Evolutionary conservation across 1,140 invertebrate species (phyloP), one percentile per base, ranked within the genome.

Genomic region (Ostrea edulis): DNA sequence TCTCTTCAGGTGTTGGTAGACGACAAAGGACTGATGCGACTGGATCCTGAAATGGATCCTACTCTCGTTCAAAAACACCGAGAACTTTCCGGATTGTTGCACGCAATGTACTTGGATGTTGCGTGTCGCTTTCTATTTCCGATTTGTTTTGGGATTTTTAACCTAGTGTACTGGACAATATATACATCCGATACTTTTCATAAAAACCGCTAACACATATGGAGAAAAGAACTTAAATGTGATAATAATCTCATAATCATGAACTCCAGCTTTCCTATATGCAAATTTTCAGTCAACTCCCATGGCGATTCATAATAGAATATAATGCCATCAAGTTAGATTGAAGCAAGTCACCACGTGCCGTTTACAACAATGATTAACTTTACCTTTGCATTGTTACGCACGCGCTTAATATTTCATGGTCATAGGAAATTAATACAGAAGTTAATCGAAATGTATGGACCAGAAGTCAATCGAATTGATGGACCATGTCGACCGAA

Each of bases 111-210:
- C 84, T 85, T 96, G 71, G 96, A 96, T 89, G 95, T 95, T 12
- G 94, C 94, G 25, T 93, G 96, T 8, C 91, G 96, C 5, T 93
- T 95, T 68, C 89, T 95, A 68, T 96, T 96, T 92, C 96, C 96
- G 1, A 85, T 95, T 4, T 90, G 93, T 4, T 96, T 96, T 91
- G 90, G 92, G 52, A 88, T 96, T 12, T 94, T 96, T 68, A 96
- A 95, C 89, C 90, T 95, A 9, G 93, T 95, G 52, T 96, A 96
- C 91, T 96, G 98, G 98, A 54, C 68, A 54, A 54, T 77, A 20
- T 86, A 86, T 20, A 77, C 68, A 35, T 29, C 68, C 68, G 62
- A 68, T 52, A 44, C 8, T 77, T 54, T 83, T 83, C 35, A 83
- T 35, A 53, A 52, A n/a, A 22, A 52, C 17, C n/a, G 35, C 53